Base-by-base conservation (phyloP, 2,113 vertebrate species). In the Pterophyllum scalare region DNA sequence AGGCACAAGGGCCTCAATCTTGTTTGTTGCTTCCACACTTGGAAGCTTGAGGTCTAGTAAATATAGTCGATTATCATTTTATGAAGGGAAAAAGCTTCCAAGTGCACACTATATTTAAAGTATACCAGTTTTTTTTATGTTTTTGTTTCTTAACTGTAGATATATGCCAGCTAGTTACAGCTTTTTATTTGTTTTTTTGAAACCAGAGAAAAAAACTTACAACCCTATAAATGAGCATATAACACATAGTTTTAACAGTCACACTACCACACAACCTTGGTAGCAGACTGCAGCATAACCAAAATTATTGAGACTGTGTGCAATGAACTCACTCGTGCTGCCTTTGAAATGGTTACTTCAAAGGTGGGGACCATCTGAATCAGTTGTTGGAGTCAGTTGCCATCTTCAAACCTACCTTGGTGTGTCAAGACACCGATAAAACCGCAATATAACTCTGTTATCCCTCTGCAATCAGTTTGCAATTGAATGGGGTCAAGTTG, bases 291-390 rank as follows among this genome's bases (percentile, higher is more conserved):
- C 49, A 19, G 49, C 49, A 20, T 20, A 19, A 52, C 19, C 49
- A 52, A 20, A 20, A 52, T 52, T 7, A 52, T 3, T 7, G 17
- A 19, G 7, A 52, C 49, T 20, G 6, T 20, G 17, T 52, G 17
- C 17, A 52, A 52, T 8, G 49, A 19, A 52, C 17, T 17, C 31
- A 2, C 1, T 2, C 22, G 19, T 3, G 6, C 26, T 2, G 35
- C 22, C 38, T 26, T 67, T 67, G 22, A 67, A 46, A 67, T 4
- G 40, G 64, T 56, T n/a, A 19, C 49, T 8, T 46, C 22, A 43
- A 2, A n/a, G 0, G 0, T 11, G 15, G 2, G 0, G 1, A 26
- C 0, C 40, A 0, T 49, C 22, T 67, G 40, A 5, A 40, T 46
- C 15, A 4, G 22, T 67, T 9, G 22, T 65, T 14, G 13, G 15